A percentile compares a stretch with the other conserved stretches of the same genome.
phyloP scores from a whole-genome alignment of 92 coral and sea anemone genomes.

The Palythoa grandis region DNA sequence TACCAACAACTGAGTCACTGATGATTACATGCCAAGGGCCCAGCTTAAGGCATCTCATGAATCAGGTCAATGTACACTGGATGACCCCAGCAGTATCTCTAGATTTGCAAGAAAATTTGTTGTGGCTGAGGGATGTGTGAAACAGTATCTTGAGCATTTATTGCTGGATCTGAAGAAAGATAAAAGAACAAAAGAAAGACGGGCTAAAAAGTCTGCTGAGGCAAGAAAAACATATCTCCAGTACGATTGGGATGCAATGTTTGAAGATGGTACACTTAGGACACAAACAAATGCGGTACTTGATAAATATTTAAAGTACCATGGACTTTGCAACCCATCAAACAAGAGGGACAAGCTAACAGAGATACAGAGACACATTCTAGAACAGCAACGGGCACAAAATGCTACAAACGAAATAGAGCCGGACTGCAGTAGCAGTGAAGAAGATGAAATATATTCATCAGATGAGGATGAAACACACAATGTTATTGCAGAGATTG shows the following conservation, averaged over 20 bases:
- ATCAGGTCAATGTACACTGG: conserved; percentile 54
- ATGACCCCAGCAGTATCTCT: conserved; percentile 58
- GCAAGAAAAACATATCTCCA: conserved; percentile 45
- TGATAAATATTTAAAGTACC: conserved; percentile 44
- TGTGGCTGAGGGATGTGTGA: conserved; percentile 67
- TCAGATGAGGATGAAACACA: conserved; percentile 58
- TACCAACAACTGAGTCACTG: conserved; percentile 51
- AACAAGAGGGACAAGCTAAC: conserved; percentile 45
- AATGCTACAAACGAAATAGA: conserved; percentile 36
- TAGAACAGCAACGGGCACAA: conserved; percentile 51
- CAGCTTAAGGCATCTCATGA: conserved; percentile 55
- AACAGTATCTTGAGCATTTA: conserved; percentile 64
- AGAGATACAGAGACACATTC: conserved; percentile 38
- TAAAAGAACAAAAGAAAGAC: conserved; percentile 54
- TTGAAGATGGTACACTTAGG: conserved; percentile 43
- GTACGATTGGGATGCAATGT: conserved; percentile 46
- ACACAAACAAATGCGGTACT: conserved; percentile 44
- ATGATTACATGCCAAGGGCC: conserved; percentile 62
- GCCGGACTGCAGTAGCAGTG: conserved; percentile 49
- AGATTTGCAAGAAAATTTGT: conserved; percentile 50
- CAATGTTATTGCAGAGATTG: conserved; percentile 69
- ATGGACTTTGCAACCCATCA: conserved; percentile 36
- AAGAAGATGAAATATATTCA: conserved; percentile 53
- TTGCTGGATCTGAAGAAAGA: conserved; percentile 68
- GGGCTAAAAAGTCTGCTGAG: conserved; percentile 42